Evolutionary conservation across 2,888 invertebrate genomes (phyloP).

Genomic region (Hypsopygia costalis): DNA sequence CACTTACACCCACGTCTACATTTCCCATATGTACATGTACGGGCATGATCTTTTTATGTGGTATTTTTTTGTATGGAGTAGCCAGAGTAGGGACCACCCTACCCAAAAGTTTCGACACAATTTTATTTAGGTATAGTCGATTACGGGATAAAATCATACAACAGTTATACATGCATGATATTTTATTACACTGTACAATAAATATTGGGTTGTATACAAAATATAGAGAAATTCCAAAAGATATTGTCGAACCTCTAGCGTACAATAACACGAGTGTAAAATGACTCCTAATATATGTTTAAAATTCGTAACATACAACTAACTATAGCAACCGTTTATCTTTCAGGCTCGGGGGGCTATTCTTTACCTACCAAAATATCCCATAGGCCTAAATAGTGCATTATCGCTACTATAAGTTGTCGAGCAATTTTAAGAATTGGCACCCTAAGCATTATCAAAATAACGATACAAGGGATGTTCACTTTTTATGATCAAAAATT

Average conservation of each 20-base stretch:
- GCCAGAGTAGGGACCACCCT: too few relatives aligned
- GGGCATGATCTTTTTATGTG: too few relatives aligned
- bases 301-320: slow-evolving; percentile 52
- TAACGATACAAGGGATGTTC: slow-evolving; percentile 30
- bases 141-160: slow-evolving; percentile 33
- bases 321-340: slow-evolving; percentile 24
- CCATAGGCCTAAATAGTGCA: slow-evolving; percentile 33
- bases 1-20: too few relatives aligned
- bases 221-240: slow-evolving; percentile 77
- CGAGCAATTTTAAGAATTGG: slow-evolving; percentile 39
- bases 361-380: slow-evolving; percentile 20
- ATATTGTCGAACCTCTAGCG: slow-evolving; percentile 75
- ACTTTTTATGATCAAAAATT: slow-evolving; percentile 8
- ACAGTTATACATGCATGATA: slow-evolving; percentile 68
- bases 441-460: slow-evolving; percentile 38
- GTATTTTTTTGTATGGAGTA: too few relatives aligned
- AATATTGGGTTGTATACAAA: slow-evolving; percentile 78
- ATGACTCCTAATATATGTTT: slow-evolving; percentile 53
- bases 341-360: slow-evolving; percentile 17
- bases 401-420: slow-evolving; percentile 26
- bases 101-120: too few relatives aligned
- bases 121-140: too few relatives aligned
- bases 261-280: slow-evolving; percentile 63
- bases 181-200: slow-evolving; percentile 81
- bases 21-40: too few relatives aligned